These are phyloP conservation scores for Autographa gamma DNA, from an alignment of 2,888 invertebrate species.

Conservation along the genomic window DNA sequence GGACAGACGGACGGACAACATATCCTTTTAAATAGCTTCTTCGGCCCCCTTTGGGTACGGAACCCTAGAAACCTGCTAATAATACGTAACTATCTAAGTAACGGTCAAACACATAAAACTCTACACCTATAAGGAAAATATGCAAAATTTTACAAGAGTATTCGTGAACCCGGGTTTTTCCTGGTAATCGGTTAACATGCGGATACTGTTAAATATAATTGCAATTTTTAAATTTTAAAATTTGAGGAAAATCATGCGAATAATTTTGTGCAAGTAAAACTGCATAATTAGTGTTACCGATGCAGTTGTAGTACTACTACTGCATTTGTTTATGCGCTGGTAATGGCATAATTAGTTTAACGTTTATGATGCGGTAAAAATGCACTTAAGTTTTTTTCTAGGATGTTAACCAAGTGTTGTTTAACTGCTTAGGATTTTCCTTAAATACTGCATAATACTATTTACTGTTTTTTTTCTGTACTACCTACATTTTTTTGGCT, in stretches of 20 bases:
- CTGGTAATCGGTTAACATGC: conserved; percentile 30
- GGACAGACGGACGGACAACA: too few relatives aligned
- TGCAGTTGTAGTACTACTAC: background rate
- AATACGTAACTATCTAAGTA: conserved; percentile 31
- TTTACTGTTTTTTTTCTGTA: too few relatives aligned
- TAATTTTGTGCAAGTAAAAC: background rate
- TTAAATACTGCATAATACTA: background rate
- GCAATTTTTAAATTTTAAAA: background rate
- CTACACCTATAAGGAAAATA: conserved; percentile 47
- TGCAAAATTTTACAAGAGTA: conserved; percentile 27
- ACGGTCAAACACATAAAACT: conserved; percentile 40
- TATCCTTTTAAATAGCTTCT: too few relatives aligned
- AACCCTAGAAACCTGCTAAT: conserved; percentile 25
- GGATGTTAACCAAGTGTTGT: background rate
- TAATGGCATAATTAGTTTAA: background rate
- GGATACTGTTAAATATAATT: background rate
- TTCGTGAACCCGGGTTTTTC: conserved; percentile 36
- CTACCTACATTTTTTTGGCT: too few relatives aligned
- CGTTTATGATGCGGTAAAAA: background rate
- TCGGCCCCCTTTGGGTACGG: too few relatives aligned
- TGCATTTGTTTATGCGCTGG: background rate
- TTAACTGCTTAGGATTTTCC: background rate
- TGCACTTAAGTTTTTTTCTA: background rate
- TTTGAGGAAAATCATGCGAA: conserved; percentile 8
- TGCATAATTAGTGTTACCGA: background rate